phyloP scores from a whole-genome alignment of 1,140 invertebrate species.

The Helicoverpa armigera region DNA sequence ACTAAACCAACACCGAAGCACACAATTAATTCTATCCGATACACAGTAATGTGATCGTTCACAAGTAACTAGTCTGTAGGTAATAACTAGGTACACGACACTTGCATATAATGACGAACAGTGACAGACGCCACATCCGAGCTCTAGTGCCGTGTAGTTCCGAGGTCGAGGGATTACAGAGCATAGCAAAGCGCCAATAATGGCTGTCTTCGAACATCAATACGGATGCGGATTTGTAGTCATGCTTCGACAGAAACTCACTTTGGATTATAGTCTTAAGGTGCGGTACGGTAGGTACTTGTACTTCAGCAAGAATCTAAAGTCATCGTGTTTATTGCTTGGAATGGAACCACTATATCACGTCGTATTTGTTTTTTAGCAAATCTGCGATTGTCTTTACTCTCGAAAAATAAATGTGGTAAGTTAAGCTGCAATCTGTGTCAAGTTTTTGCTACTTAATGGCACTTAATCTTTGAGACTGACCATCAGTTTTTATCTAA shows the following conservation, averaged over 20 bases:
- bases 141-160: constrained; percentile 1
- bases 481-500: too few species aligned
- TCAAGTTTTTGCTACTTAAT: too few species aligned
- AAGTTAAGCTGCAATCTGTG: too few species aligned
- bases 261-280: constrained; percentile 39
- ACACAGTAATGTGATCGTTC: background rate
- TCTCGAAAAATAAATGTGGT: too few species aligned
- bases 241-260: constrained; percentile 25
- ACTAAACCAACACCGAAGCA: constrained; percentile 1
- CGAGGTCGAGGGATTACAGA: constrained; percentile 43
- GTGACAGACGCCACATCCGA: constrained; percentile 24
- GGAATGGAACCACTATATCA: background rate
- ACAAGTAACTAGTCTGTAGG: constrained; percentile 20
- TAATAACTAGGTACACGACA: constrained; percentile 24
- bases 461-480: too few species aligned
- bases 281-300: constrained; percentile 16
- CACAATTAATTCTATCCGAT: constrained; percentile 2
- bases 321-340: background rate
- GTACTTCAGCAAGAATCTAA: background rate
- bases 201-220: constrained; percentile 46
- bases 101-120: constrained; percentile 24
- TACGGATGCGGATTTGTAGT: constrained; percentile 43
- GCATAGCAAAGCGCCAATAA: constrained; percentile 48
- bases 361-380: too few species aligned
- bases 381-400: too few species aligned